Evolutionary conservation across 1,140 invertebrate species (phyloP), one percentile per base, ranked within the genome.

Genomic region (Drosophila quadrilineata): DNA sequence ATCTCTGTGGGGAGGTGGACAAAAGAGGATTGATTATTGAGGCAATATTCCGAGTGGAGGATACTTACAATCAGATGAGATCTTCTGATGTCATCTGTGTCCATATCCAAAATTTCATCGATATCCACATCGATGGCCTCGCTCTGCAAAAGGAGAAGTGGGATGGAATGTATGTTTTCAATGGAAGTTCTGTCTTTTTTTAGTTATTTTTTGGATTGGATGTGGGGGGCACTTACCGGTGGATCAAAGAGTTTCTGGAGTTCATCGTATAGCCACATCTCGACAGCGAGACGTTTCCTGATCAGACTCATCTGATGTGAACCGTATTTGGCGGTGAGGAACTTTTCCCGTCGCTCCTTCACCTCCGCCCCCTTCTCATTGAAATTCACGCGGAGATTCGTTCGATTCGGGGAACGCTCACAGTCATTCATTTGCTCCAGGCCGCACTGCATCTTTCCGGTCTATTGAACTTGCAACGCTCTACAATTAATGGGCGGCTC

Each of bases 181-280:
- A 28, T 6, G 2, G 21, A 3, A 19, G 16, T 46, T 12, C 0
- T n/a, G 3, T 49, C 16, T 3, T 19, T 3, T 9, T 38, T 8
- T 1, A 26, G 16, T 3, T 19, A 16, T 24, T 21, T 17, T 26
- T n/a, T n/a, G n/a, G n/a, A n/a, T n/a, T n/a, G n/a, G n/a, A n/a
- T n/a, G n/a, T n/a, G n/a, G n/a, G n/a, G n/a, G n/a, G n/a, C 38
- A 92, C 93, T 93, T 88, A 96, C 95, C 89, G 93, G 92, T 63
- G 93, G 92, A 74, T 96, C 94, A 87, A 97, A 98, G 28, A 98
- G 92, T 87, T 95, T 95, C 90, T 97, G 96, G 57, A 99, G 92
- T 90, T 98, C 95, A 88, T 98, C 97, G 90, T 97, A 98, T 33
- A 99, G 93, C 97, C 97, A 98, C 95, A 98, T 98, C 91, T 99